phyloP scores from a whole-genome alignment of 1,140 invertebrate genomes.

The Pinna nobilis region DNA sequence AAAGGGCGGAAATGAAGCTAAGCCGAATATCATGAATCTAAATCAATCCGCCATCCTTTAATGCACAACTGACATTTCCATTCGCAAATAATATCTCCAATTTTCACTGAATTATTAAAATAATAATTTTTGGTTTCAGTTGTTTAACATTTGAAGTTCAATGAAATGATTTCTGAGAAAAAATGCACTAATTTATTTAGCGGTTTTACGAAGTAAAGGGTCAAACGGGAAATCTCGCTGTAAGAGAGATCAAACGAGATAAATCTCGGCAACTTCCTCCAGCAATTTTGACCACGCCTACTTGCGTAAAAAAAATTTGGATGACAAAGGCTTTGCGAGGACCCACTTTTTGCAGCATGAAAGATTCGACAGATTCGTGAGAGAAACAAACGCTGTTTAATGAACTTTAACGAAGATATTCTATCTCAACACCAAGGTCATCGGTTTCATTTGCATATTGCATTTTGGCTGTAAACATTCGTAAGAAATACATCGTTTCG shows the following conservation, averaged over 20 bases:
- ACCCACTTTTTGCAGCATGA: neutral
- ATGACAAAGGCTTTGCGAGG: neutral
- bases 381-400: neutral
- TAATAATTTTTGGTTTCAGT: neutral
- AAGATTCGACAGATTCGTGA: neutral
- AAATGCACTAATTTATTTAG: constrained; percentile 7
- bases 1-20: neutral
- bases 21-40: neutral
- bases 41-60: neutral
- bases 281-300: constrained; percentile 40
- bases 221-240: constrained; percentile 11
- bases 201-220: constrained; percentile 20
- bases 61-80: neutral
- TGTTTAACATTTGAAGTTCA: neutral
- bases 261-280: constrained; percentile 8
- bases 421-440: neutral
- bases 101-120: neutral
- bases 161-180: neutral
- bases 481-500: neutral
- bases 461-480: neutral
- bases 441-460: neutral
- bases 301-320: neutral
- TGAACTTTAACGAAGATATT: neutral
- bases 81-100: too few species aligned
- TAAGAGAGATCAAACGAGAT: neutral